Evolutionary conservation across 2,113 vertebrate species (phyloP), one percentile per base, ranked within the genome.

Genomic region (Rhagologus leucostigma): DNA sequence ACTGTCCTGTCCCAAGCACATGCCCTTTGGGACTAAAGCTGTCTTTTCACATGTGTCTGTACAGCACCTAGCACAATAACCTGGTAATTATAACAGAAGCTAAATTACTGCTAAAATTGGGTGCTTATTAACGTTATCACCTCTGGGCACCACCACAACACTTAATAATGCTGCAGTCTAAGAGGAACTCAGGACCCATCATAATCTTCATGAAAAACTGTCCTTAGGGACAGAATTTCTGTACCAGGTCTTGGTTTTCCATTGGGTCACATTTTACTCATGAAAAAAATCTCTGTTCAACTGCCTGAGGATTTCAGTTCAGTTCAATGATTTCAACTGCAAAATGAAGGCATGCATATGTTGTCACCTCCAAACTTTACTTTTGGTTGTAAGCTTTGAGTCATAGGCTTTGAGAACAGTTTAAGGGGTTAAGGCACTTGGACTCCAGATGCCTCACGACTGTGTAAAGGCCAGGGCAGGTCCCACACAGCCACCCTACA

Each of bases 51-150:
- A 19, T 37, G 30, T 78, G 30, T 81, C 85, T 87, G 52, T 21
- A 70, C 39, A 90, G 68, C 85, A 94, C 71, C 86, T 26, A 88
- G 68, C 79, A 92, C 76, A 37, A 46, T 1, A 52, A 92, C 93
- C 91, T 82, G 87, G 64, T 95, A 96, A 96, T 95, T 96, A 91
- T 89, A 81, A 90, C 52, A 95, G 86, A 47, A 95, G 33, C 52
- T 92, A 92, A 93, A 95, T 97, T 91, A 84, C 91, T 81, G 76
- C 91, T 97, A 95, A 97, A 97, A 96, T 96, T 96, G 96, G 93
- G 77, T 84, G 87, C 89, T 94, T 95, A 95, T 96, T 97, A 96
- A 91, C 94, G 78, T 78, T 39, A 27, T 80, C 8, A 68, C 95
- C 93, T 95, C 92, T 84, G 89, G 95, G 92, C 90, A 95, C 32